Evolutionary conservation across 2,888 invertebrate species (phyloP).

Genomic region (Ariolimax columbianus): DNA sequence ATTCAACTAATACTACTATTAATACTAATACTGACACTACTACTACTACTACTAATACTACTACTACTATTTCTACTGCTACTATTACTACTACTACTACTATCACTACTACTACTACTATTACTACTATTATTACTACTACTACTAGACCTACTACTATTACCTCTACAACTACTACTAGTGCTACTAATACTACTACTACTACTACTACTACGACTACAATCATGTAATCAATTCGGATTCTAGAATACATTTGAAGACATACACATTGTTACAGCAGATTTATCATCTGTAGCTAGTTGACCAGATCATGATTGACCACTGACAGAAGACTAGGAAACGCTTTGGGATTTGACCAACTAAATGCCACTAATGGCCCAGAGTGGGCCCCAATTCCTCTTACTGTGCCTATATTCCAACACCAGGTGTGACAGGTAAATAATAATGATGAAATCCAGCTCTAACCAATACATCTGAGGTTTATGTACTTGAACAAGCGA

Average conservation of each 20-base stretch:
- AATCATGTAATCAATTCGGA: too few species aligned
- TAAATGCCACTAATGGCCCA: too few species aligned
- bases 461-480: too few species aligned
- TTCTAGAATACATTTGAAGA: neutral
- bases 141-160: neutral
- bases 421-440: too few species aligned
- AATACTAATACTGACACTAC: neutral
- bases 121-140: neutral
- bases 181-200: neutral
- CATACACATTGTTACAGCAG: neutral
- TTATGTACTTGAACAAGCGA: too few species aligned
- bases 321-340: too few species aligned
- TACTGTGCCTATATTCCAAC: too few species aligned
- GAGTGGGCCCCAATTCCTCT: too few species aligned
- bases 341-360: too few species aligned
- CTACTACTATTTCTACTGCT: neutral
- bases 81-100: neutral
- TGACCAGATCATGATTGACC: too few species aligned
- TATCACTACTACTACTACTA: neutral
- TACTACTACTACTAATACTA: constrained; percentile 1
- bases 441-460: too few species aligned
- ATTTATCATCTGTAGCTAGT: neutral
- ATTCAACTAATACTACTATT: neutral
- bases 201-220: neutral
- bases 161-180: neutral